These are phyloP conservation scores for Dasypus novemcinctus DNA, from an alignment of 2,113 vertebrate genomes.

Conservation along the genomic window DNA sequence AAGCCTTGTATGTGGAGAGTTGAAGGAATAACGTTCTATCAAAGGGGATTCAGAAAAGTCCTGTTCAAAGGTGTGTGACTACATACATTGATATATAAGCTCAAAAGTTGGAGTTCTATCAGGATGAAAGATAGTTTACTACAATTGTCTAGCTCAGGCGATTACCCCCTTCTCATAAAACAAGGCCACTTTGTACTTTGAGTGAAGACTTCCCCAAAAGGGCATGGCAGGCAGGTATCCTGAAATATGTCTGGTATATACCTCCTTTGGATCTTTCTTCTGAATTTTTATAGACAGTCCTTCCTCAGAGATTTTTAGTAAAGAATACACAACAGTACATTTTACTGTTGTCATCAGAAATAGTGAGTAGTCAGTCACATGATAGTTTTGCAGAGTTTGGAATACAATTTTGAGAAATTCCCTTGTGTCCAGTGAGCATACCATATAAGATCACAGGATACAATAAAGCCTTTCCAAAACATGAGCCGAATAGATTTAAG, in stretches of 20 bases:
- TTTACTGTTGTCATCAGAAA: conserved; percentile 24
- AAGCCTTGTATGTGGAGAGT: not conserved
- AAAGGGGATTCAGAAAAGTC: not conserved
- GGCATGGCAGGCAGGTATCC: not conserved
- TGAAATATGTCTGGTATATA: not conserved
- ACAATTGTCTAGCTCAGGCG: not conserved
- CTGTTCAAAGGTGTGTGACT: not conserved
- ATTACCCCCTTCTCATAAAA: not conserved
- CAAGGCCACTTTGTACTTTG: not conserved
- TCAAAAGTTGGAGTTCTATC: conserved; percentile 3
- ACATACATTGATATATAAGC: not conserved
- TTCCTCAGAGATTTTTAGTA: conserved; percentile 27
- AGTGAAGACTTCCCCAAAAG: not conserved
- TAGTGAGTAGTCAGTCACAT: not conserved
- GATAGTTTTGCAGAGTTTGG: conserved; percentile 3
- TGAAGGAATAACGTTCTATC: not conserved
- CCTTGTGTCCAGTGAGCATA: not conserved
- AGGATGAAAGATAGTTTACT: not conserved
- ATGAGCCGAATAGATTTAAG: conserved; percentile 29
- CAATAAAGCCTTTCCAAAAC: conserved; percentile 23
- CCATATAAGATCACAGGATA: not conserved
- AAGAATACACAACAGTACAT: not conserved
- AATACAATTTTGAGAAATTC: conserved; percentile 15
- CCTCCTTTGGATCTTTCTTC: not conserved
- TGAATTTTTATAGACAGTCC: not conserved